Evolutionary conservation across 37 sponge, comb jelly and placozoan genomes (phyloP).

Genomic region (Hormiphora californensis): DNA sequence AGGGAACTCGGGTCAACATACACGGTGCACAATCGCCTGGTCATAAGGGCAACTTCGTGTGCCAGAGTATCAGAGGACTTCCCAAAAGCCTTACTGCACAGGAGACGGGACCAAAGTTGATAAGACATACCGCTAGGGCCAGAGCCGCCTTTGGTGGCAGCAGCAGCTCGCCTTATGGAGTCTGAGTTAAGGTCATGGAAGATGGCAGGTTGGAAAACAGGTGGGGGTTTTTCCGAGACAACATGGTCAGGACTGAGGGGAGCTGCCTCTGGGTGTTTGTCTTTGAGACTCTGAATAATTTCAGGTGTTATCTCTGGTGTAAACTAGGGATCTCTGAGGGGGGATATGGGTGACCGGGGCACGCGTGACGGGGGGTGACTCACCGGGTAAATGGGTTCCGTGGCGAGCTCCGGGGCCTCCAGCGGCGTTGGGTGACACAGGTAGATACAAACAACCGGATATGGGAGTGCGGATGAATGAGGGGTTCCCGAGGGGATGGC

Average conservation of each 20-base stretch:
- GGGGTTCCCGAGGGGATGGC: too few species aligned
- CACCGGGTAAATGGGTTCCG: too few species aligned
- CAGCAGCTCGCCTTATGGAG: background rate
- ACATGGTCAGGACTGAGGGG: background rate
- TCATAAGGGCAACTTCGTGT: background rate
- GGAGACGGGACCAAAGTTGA: background rate
- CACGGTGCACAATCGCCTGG: background rate
- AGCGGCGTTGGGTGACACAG: too few species aligned
- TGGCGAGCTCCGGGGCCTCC: too few species aligned
- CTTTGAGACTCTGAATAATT: background rate
- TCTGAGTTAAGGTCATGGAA: too few species aligned
- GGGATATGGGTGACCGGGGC: too few species aligned
- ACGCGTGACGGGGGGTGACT: too few species aligned
- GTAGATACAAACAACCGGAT: too few species aligned
- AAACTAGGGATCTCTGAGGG: too few species aligned
- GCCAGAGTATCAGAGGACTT: background rate
- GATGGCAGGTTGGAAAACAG: background rate
- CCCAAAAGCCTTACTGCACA: background rate
- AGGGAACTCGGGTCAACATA: conserved; percentile 23
- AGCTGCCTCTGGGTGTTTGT: conserved; percentile 18
- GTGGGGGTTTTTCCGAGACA: background rate
- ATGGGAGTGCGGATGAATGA: too few species aligned
- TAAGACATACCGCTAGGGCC: background rate
- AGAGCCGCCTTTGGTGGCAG: background rate
- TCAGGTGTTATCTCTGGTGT: too few species aligned